Evolutionary conservation across 2,888 invertebrate species (phyloP), one percentile per base, ranked within the genome.

Genomic region (Tipula confusa): DNA sequence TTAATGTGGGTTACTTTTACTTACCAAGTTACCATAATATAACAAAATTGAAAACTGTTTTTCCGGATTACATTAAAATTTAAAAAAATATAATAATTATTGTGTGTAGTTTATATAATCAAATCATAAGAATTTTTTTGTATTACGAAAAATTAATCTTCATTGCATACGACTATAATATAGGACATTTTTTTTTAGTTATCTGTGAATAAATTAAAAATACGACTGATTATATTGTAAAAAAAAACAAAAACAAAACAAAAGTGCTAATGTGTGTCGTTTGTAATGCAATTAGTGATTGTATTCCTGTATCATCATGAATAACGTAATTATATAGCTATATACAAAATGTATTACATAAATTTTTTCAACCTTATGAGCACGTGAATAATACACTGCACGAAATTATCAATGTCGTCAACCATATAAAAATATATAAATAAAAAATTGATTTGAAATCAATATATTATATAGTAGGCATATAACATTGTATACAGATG

Each of bases 261-360:
- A 31, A 43, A 64, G 24, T 64, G 64, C 24, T 64, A 64, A 64
- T 24, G 64, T 64, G 64, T 64, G 64, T 64, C 24, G 64, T 64
- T 64, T 64, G 18, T 24, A 64, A 64, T 64, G 64, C 24, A 64
- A 64, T 64, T 64, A 64, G 64, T 64, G 64, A 64, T 24, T 9
- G 64, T 64, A 24, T 64, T 64, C 64, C 64, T 64, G 64, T 64
- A 64, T 64, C 64, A 64, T 64, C 18, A 64, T 64, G 64, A 64
- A 24, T 24, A 64, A 24, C 64, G 64, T 64, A 64, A 64, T 24
- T 64, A 64, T 64, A 24, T n/a, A n/a, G 7, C 2, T 43, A n/a
- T n/a, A 38, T n/a, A 38, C n/a, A 43, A n/a, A 43, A 43, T 43
- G 13, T n/a, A 36, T 36, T 43, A n/a, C 31, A n/a, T 43, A n/a